phyloP scores from a whole-genome alignment of 2,888 invertebrate genomes.

The Nephrotoma appendiculata region DNA sequence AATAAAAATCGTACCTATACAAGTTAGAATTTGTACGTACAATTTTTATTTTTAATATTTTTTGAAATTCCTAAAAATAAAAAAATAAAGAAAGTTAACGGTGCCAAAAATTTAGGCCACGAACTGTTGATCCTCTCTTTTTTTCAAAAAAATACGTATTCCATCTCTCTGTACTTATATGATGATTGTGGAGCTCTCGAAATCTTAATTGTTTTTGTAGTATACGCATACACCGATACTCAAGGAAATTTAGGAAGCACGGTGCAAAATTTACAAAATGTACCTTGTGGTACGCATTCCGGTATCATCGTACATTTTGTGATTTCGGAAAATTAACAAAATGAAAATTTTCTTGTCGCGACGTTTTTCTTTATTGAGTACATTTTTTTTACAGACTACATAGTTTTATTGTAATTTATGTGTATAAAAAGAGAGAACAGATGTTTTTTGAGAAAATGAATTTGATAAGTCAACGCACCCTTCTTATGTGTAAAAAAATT shows the following conservation, averaged over 20 bases:
- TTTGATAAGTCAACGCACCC: background rate
- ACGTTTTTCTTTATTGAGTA: background rate
- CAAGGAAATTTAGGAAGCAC: background rate
- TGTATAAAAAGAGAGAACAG: background rate
- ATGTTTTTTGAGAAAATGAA: background rate
- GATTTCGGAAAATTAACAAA: background rate
- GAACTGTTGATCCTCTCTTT: constrained; percentile 11
- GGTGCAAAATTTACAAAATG: background rate
- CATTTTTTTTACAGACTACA: background rate
- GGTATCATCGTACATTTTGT: background rate
- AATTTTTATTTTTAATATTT: background rate
- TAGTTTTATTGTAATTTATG: background rate
- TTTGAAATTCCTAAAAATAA: background rate
- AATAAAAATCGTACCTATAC: background rate
- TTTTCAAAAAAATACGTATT: background rate
- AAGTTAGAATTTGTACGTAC: background rate
- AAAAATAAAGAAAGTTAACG: constrained; percentile 12
- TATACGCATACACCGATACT: background rate
- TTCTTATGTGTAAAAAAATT: background rate
- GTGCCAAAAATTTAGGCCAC: constrained; percentile 16
- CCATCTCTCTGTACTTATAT: background rate
- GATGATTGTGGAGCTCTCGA: background rate
- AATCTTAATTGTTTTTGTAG: background rate
- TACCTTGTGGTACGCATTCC: background rate
- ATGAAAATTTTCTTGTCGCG: background rate